Base-by-base conservation (phyloP, 2,113 vertebrate genomes). In the Opisthocomus hoazin region DNA sequence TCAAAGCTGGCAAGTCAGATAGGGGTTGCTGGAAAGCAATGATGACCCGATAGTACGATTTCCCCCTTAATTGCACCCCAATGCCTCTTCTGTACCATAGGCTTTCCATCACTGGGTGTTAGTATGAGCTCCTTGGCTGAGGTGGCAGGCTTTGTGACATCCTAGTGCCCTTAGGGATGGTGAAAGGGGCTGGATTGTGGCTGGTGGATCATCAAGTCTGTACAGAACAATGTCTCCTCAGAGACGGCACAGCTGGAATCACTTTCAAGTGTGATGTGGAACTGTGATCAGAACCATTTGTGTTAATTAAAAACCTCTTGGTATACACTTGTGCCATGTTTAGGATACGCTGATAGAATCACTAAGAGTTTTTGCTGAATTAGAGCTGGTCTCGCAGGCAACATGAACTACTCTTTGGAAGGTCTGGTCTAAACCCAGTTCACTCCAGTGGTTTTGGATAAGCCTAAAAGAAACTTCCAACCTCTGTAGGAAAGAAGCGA, bases 401-500 rank as follows among this genome's bases (percentile, higher is more conserved):
- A 51, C 45, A 57, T 58, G 12, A 24, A 68, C 10, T 74, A 89
- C 12, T 51, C 39, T 12, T 6, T 77, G 60, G 46, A 92, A 54
- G 18, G 34, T 63, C n/a, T 86, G 36, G 6, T 93, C 53, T 87
- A 81, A 94, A 84, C n/a, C 22, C 18, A 13, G 12, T 45, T 93
- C 27, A 39, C 46, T 84, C n/a, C 27, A 64, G 23, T 69, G 57
- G 46, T 64, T 94, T 96, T 75, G 79, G 65, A 82, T 87, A 75
- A 89, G 18, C 16, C 41, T 89, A n/a, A 80, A 90, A 85, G 48
- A 78, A 91, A 65, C 37, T 45, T 90, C 75, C 30, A 81, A 4
- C 12, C 39, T 88, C 65, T 53, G 24, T 68, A 71, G 65, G 29
- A 48, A 84, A 60, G 64, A 90, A 81, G 22, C 27, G 13, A 89